Evolutionary conservation across 2,797 vertebrate genomes (phyloP).

Genomic region (Ctenochaetus hawaiiensis): DNA sequence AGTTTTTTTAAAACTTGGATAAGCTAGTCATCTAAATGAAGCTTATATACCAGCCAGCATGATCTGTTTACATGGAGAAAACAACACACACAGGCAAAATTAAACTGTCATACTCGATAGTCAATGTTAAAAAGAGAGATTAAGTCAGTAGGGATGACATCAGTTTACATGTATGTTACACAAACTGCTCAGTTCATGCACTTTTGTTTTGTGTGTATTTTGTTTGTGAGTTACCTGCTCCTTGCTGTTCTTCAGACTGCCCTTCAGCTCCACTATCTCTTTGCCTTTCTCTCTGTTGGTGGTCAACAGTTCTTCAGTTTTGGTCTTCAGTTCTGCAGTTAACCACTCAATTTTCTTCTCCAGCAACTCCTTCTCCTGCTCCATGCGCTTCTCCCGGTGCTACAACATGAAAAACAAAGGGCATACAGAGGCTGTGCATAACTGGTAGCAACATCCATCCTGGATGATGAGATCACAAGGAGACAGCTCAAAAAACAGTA

Average conservation of each 20-base stretch:
- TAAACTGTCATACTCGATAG: too few species aligned
- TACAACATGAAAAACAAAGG: constrained; percentile 61
- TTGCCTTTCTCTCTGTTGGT: constrained; percentile 91
- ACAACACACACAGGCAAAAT: too few species aligned
- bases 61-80: too few species aligned
- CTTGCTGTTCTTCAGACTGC: constrained; percentile 89
- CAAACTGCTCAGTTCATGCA: neutral
- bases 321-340: constrained; percentile 90
- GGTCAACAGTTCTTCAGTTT: constrained; percentile 92
- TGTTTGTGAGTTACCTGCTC: constrained; percentile 87
- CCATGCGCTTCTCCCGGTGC: constrained; percentile 93
- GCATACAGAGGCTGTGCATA: neutral
- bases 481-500: too few species aligned
- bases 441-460: too few species aligned
- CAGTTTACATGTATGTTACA: neutral
- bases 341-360: constrained; percentile 93
- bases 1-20: too few species aligned
- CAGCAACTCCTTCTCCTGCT: constrained; percentile 94
- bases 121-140: too few species aligned
- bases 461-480: too few species aligned
- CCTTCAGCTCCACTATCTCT: constrained; percentile 91
- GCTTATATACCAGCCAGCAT: too few species aligned
- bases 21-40: too few species aligned
- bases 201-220: neutral
- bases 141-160: neutral